Percentiles rank a stretch among this genome's conserved stretches.
phyloP scores from a whole-genome alignment of 2,113 vertebrate species.

The Pterocles gutturalis region DNA sequence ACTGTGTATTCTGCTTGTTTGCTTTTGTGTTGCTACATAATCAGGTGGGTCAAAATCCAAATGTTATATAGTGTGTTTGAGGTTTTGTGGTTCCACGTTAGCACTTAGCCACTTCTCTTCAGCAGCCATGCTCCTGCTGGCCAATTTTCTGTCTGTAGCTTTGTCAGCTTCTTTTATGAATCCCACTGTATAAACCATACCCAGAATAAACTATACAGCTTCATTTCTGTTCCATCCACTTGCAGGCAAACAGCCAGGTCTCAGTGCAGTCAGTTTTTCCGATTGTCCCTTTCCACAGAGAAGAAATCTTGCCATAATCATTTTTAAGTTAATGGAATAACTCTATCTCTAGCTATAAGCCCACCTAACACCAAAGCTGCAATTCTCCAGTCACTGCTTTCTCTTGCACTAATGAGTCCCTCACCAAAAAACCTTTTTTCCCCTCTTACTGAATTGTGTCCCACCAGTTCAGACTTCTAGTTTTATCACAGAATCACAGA shows the following conservation, averaged over 20 bases:
- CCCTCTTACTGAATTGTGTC: neutral
- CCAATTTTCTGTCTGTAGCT: neutral
- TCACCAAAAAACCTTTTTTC: neutral
- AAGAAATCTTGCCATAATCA: neutral
- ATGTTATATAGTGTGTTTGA: neutral
- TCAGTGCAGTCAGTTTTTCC: constrained; percentile 30
- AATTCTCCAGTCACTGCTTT: neutral
- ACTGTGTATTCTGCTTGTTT: neutral
- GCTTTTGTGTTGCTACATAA: neutral
- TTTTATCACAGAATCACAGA: too few species aligned
- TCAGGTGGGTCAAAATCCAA: neutral
- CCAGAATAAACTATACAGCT: neutral
- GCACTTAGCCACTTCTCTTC: neutral
- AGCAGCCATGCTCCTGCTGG: neutral
- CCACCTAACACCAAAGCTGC: neutral
- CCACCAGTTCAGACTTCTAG: neutral
- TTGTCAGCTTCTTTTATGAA: neutral
- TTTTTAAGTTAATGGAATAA: neutral
- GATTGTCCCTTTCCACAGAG: neutral
- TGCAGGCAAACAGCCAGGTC: constrained; percentile 26
- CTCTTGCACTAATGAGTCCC: neutral
- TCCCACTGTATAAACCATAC: neutral
- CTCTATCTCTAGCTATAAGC: neutral
- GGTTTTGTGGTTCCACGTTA: neutral
- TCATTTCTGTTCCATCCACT: neutral